Base-by-base conservation (phyloP, 2,888 invertebrate genomes). In the Tridacna gigas region DNA sequence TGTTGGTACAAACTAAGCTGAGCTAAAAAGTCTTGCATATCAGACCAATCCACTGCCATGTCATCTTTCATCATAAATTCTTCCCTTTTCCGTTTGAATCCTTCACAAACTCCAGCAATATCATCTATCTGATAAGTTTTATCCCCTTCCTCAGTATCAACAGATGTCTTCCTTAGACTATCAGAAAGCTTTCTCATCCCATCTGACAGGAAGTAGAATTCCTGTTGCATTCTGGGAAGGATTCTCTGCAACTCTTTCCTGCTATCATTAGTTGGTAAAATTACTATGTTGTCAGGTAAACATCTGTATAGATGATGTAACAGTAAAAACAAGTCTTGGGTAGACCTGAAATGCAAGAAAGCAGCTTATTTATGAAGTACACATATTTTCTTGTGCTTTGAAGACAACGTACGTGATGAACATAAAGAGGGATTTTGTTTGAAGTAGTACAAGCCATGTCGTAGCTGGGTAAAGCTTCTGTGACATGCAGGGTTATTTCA, bases 231-330 rank as follows among this genome's bases (percentile, higher is more conserved):
- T 48, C 74, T 77, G 25, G 76, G 65, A 28, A 82, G 82, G 45
- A 80, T 77, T 56, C 51, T 74, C 73, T 78, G 61, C 28, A 66
- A 22, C n/a, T 48, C 60, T n/a, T 77, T 61, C 25, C 74, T 37
- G 26, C 69, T 48, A 26, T 76, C 74, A 12, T n/a, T 48, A 51
- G 76, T 37, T 74, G 82, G 82, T 51, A 89, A 37, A 73, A 89
- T 81, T n/a, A 86, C 73, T 60, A 82, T 78, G 75, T 84, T 80
- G 47, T 86, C 88, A 51, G 88, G 86, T 28, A 89, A 80, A 71
- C 83, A 56, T 12, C 77, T 18, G 60, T 89, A 89, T 48, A 89
- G 65, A 67, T 86, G 88, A 26, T 86, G 88, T 28, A 89, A 67
- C 56, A 81, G 45, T 61, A 89, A 73, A 20, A 84, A 79, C 48